Evolutionary conservation across 2,888 invertebrate species (phyloP).

Genomic region (Oscheius sp.): DNA sequence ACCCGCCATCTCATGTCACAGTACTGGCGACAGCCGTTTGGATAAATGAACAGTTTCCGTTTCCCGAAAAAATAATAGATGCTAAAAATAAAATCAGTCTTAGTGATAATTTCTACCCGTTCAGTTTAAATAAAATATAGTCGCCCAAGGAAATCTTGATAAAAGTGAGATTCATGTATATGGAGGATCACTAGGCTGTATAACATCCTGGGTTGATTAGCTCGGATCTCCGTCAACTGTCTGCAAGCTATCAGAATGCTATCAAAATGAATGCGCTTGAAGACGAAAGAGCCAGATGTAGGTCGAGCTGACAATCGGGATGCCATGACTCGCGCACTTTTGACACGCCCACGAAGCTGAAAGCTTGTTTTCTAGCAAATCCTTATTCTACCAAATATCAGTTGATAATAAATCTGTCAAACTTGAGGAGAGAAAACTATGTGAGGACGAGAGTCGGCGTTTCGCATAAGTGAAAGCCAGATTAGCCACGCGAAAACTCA

Average conservation of each 20-base stretch:
- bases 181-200: neutral
- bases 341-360: slow-evolving; percentile 29
- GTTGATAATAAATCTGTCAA: neutral
- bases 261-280: slow-evolving; percentile 21
- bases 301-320: slow-evolving; percentile 24
- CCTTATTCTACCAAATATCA: neutral
- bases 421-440: neutral
- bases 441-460: neutral
- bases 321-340: slow-evolving; percentile 28
- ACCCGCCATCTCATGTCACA: slow-evolving; percentile 24
- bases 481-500: neutral
- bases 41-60: neutral
- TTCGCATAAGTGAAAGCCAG: slow-evolving; percentile 22
- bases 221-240: too few species aligned
- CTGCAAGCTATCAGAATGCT: slow-evolving; percentile 16
- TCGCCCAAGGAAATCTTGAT: too few species aligned
- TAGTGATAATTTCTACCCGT: too few species aligned
- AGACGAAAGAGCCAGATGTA: slow-evolving; percentile 22
- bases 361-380: slow-evolving; percentile 11
- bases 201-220: neutral
- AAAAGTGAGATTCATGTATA: too few species aligned
- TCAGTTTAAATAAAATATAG: too few species aligned
- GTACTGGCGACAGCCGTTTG: slow-evolving; percentile 26
- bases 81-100: too few species aligned
- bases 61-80: neutral